These are phyloP conservation scores for Benthosema pterotum DNA, from an alignment of 2,797 vertebrate genomes.

Conservation along the genomic window DNA sequence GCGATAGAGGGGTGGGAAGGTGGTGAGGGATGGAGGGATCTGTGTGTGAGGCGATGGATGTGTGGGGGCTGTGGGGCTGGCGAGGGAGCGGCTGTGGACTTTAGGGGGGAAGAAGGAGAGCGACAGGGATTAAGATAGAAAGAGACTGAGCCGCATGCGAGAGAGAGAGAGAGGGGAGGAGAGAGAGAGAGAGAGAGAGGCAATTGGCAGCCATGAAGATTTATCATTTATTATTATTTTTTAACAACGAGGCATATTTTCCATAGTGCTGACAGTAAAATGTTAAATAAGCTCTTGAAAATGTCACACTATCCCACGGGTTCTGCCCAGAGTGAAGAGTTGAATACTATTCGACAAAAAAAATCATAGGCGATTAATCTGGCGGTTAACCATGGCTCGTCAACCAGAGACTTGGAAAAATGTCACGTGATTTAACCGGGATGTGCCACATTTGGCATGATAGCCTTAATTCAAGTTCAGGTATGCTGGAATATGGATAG, in stretches of 20 bases:
- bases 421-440: constrained; percentile 39
- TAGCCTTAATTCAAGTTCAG: constrained; percentile 10
- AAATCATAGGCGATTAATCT: constrained; percentile 28
- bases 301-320: constrained; percentile 60
- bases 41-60: not conserved
- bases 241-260: constrained; percentile 43
- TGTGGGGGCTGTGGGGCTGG: constrained; percentile 6
- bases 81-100: not conserved
- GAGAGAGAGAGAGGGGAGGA: not conserved
- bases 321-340: constrained; percentile 40
- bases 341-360: constrained; percentile 32
- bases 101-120: not conserved
- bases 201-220: constrained; percentile 42
- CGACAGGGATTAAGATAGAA: no score
- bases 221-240: not conserved
- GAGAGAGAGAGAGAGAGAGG: constrained; percentile 29
- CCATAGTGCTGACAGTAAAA: constrained; percentile 62
- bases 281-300: constrained; percentile 60
- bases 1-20: not conserved
- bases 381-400: constrained; percentile 28
- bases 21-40: not conserved
- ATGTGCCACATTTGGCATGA: constrained; percentile 9
- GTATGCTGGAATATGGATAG: not conserved
- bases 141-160: no score
- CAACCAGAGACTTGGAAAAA: constrained; percentile 31